Evolutionary conservation across 2,888 invertebrate species (phyloP).

Genomic region (Punctoribates punctum): DNA sequence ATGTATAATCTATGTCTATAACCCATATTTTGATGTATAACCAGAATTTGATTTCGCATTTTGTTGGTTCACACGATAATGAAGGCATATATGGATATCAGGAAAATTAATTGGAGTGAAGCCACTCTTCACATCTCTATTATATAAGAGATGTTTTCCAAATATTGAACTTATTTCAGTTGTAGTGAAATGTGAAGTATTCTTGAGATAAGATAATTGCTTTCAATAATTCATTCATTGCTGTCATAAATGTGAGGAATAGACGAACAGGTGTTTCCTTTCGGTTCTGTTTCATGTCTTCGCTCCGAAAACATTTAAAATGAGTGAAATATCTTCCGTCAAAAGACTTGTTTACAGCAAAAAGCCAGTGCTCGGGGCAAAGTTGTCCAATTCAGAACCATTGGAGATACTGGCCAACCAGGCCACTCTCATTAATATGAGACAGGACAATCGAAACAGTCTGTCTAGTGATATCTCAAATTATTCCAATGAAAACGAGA

Average conservation of each 20-base stretch:
- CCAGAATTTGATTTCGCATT: too few relatives aligned
- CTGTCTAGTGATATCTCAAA: not conserved
- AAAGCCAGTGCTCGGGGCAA: conserved; percentile 2
- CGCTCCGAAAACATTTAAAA: not conserved
- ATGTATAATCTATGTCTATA: too few relatives aligned
- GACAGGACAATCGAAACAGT: not conserved
- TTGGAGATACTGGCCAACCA: conserved; percentile 40
- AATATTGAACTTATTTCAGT: not conserved
- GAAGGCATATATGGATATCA: too few relatives aligned
- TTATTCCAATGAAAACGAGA: not conserved
- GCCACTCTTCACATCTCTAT: too few relatives aligned
- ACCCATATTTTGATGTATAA: too few relatives aligned
- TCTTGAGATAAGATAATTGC: conserved; percentile 8
- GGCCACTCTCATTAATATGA: not conserved
- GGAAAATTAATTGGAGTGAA: too few relatives aligned
- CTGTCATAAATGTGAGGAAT: not conserved
- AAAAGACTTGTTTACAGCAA: not conserved
- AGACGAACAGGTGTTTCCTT: not conserved
- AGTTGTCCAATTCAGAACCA: conserved; percentile 36
- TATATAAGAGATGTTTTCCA: too few relatives aligned
- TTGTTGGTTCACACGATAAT: too few relatives aligned
- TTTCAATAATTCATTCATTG: conserved; percentile 7
- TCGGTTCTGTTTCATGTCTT: not conserved
- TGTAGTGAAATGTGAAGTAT: not conserved
- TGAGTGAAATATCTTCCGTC: not conserved